These are phyloP conservation scores for Muntiacus muntjak DNA, from an alignment of 2,113 vertebrate species.

Conservation along the genomic window DNA sequence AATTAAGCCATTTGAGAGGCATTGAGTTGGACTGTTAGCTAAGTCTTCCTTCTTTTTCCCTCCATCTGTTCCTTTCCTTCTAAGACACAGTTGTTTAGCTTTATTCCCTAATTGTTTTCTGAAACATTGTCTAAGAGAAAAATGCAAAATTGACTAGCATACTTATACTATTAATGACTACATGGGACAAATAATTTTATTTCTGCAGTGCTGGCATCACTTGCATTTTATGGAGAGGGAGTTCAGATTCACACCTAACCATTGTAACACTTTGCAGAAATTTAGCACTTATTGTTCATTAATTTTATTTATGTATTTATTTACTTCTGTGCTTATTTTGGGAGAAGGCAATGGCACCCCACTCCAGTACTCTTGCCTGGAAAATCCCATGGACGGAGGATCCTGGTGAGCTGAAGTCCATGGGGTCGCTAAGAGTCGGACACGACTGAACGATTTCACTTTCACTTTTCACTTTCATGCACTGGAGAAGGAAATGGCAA, in stretches of 20 bases:
- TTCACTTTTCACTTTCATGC: too few species aligned
- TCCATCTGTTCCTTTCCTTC: background rate
- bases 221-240: conserved; percentile 52
- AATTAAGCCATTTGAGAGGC: conserved; percentile 2
- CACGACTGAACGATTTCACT: too few species aligned
- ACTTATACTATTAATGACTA: conserved; percentile 37
- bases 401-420: too few species aligned
- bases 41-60: background rate
- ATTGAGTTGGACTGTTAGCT: background rate
- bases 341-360: too few species aligned
- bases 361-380: too few species aligned
- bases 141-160: background rate
- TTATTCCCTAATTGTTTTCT: background rate
- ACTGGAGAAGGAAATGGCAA: too few species aligned
- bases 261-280: background rate
- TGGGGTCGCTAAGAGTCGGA: too few species aligned
- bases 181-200: conserved; percentile 38
- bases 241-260: conserved; percentile 35
- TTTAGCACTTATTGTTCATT: background rate
- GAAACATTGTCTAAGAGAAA: background rate
- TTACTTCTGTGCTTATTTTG: background rate
- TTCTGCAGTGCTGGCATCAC: background rate
- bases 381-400: too few species aligned
- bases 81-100: conserved; percentile 34
- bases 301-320: background rate